phyloP scores from a whole-genome alignment of 2,113 vertebrate species.

The Sarotherodon lohbergeri region DNA sequence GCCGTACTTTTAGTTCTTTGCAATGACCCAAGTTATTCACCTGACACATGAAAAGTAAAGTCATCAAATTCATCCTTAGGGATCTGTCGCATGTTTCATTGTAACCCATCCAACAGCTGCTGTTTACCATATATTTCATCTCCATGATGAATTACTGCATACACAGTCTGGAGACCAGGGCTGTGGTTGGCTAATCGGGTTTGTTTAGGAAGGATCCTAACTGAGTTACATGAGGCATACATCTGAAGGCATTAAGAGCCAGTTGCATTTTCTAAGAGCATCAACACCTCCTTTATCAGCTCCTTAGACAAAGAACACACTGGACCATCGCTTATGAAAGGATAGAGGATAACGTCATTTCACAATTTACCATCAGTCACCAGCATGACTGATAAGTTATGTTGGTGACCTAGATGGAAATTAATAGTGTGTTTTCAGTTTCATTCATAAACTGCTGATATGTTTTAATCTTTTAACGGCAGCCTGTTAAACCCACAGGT shows the following conservation, averaged over 20 bases:
- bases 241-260: neutral
- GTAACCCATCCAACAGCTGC: neutral
- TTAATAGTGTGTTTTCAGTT: neutral
- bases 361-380: neutral
- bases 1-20: neutral
- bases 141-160: neutral
- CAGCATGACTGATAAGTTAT: neutral
- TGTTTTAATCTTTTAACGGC: neutral
- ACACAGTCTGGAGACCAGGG: neutral
- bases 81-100: neutral
- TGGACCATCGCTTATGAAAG: neutral
- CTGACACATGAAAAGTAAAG: neutral
- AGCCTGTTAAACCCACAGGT: neutral
- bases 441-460: neutral
- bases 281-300: neutral
- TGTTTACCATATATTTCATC: neutral
- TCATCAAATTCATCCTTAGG: neutral
- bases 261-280: neutral
- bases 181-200: neutral
- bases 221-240: neutral
- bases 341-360: rapidly evolving
- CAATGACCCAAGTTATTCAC: neutral
- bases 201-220: neutral
- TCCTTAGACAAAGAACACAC: neutral
- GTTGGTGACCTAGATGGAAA: neutral